Conservation (phyloP, 2,113 vertebrate species). For the Nothoprocta pentlandii region DNA sequence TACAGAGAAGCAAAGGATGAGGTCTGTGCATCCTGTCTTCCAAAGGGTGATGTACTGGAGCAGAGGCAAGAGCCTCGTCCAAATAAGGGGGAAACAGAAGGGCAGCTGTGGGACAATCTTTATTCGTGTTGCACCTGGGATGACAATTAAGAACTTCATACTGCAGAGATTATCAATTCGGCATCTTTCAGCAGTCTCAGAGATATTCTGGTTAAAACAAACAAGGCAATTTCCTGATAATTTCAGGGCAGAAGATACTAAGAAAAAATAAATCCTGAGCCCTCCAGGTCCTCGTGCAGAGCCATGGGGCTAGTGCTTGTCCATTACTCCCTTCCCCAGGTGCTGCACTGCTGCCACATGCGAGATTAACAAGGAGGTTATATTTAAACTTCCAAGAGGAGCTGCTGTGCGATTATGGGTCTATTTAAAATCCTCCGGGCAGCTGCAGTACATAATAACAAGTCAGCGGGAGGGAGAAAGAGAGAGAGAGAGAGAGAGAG, state of each 20-base stretch:
- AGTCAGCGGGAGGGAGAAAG: slow-evolving; percentile 68
- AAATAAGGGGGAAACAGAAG: neutral
- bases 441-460: slow-evolving; percentile 84
- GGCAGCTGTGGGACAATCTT: neutral
- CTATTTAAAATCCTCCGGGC: slow-evolving; percentile 83
- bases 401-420: slow-evolving; percentile 79
- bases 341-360: slow-evolving; percentile 62
- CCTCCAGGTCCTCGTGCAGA: neutral
- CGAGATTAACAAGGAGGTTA: slow-evolving; percentile 81
- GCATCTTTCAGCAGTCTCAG: neutral
- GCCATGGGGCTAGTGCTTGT: slow-evolving; percentile 19
- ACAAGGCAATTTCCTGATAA: neutral
- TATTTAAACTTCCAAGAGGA: slow-evolving; percentile 83
- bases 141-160: neutral
- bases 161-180: neutral
- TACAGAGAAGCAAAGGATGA: neutral
- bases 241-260: neutral
- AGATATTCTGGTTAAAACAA: slow-evolving; percentile 7
- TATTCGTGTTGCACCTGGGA: neutral
- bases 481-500: slow-evolving; percentile 54
- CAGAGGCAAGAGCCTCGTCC: neutral
- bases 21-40: neutral
- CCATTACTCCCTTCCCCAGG: slow-evolving; percentile 70
- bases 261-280: slow-evolving; percentile 4
- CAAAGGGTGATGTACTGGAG: neutral